Evolutionary conservation across 2,797 vertebrate species (phyloP).

Genomic region (Danio tinwini): DNA sequence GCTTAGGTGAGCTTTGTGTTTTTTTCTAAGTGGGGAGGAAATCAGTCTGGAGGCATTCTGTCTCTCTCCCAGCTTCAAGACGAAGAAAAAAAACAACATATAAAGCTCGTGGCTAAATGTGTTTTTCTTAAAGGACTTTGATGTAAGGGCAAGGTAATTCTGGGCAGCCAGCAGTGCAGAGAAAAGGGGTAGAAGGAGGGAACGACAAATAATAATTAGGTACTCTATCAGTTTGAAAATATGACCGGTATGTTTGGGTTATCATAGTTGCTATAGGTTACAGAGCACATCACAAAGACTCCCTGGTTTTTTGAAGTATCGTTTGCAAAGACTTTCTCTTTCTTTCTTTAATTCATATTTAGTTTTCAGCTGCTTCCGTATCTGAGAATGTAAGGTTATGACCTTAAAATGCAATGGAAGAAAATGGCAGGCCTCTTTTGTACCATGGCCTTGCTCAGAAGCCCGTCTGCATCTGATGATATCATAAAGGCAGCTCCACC

Average conservation of each 20-base stretch:
- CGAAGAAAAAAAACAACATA: slow-evolving; percentile 20
- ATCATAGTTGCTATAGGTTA: slow-evolving; percentile 59
- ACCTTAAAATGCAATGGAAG: slow-evolving; percentile 42
- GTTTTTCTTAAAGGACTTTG: slow-evolving; percentile 56
- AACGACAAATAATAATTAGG: slow-evolving; percentile 65
- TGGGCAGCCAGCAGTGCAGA: slow-evolving; percentile 40
- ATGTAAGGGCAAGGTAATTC: slow-evolving; percentile 59
- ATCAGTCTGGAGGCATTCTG: slow-evolving; percentile 46
- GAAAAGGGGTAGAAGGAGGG: slow-evolving; percentile 47
- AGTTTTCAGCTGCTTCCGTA: slow-evolving; percentile 22
- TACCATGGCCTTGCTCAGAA: slow-evolving; percentile 42
- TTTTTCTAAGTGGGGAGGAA: slow-evolving; percentile 44
- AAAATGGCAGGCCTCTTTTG: slow-evolving; percentile 52
- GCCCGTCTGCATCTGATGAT: slow-evolving; percentile 52
- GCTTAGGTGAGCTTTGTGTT: slow-evolving; percentile 53
- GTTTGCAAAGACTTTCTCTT: slow-evolving; percentile 35
- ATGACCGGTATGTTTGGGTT: slow-evolving; percentile 62
- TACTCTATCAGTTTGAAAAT: slow-evolving; percentile 56
- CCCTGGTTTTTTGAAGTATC: slow-evolving; percentile 52
- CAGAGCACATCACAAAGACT: slow-evolving; percentile 51
- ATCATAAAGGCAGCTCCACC: slow-evolving; percentile 48
- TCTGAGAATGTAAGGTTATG: slow-evolving; percentile 43
- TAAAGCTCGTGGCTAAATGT: slow-evolving; percentile 48
- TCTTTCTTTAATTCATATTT: neutral
- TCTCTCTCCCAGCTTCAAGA: slow-evolving; percentile 61